Evolutionary conservation across 2,797 vertebrate species (phyloP), one percentile per base, ranked within the genome.

Genomic region (Martes flavigula): DNA sequence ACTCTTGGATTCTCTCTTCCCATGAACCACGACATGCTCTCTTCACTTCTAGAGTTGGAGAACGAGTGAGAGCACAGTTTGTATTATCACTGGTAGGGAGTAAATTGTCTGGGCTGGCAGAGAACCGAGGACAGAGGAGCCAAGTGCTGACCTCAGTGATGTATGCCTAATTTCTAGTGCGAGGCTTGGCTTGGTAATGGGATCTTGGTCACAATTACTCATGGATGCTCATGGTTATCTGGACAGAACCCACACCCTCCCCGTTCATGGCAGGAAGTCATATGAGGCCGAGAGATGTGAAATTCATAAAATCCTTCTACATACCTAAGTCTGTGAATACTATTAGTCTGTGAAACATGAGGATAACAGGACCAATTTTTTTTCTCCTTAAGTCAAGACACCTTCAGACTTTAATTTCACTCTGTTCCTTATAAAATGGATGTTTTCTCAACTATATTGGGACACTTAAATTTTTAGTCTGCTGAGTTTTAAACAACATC

Each of bases 401-500:
- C 48, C 32, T 27, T 92, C 32, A 94, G 82, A 70, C 78, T 92
- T 96, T 84, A 56, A 91, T 97, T 92, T 92, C 96, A 92, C 64
- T 82, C 73, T 94, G 97, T 98, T 97, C 96, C 97, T 96, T 96
- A 94, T 97, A 98, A 98, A 97, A 96, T 56, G 58, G 35, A 92
- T 96, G 95, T 96, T 96, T 96, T 95, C 87, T 97, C 88, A 96
- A 89, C 83, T 95, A 77, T 68, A 86, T 5, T 3, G 17, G 85
- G 94, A 96, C 66, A 93, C 66, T 97, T 85, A 82, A 62, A 70
- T 82, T 91, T 96, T 89, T 13, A 96, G 64, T 96, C 40, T 91
- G 78, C 70, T 94, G 70, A 94, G 54, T 95, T 96, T 73, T 93
- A 94, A 96, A 97, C 78, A 92, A 70, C 20, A 56, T 93, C 82